phyloP scores from a whole-genome alignment of 30 jellyfish, hydroid and myxozoan genomes.

The Mastigias papua region DNA sequence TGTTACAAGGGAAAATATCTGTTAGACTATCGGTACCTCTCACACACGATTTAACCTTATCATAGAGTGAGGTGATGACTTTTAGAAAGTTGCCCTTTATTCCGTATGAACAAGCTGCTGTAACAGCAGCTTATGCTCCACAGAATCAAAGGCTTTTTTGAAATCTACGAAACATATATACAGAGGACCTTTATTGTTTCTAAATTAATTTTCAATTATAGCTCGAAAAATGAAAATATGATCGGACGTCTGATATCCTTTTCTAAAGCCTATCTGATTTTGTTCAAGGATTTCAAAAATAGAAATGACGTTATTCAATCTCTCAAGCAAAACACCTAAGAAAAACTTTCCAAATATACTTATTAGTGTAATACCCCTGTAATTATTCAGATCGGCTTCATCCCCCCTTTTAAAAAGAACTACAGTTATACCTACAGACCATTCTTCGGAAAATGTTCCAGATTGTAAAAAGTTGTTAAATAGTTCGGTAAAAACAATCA shows the following conservation, averaged over 20 bases:
- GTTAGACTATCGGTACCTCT: slow-evolving; percentile 54
- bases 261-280: slow-evolving; percentile 59
- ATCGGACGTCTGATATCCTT: slow-evolving; percentile 55
- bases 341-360: slow-evolving; percentile 45
- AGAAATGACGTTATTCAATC: slow-evolving; percentile 33
- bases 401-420: slow-evolving; percentile 43
- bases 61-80: slow-evolving; percentile 49
- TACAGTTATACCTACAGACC: slow-evolving; percentile 49
- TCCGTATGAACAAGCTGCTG: slow-evolving; percentile 44
- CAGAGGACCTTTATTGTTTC: slow-evolving; percentile 48
- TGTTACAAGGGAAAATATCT: slow-evolving; percentile 36
- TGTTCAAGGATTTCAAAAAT: slow-evolving; percentile 27
- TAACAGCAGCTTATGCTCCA: slow-evolving; percentile 45
- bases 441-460: slow-evolving; percentile 52
- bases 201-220: slow-evolving; percentile 30
- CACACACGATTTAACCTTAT: slow-evolving; percentile 43
- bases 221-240: slow-evolving; percentile 40
- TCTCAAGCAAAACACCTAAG: slow-evolving; percentile 33
- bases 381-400: slow-evolving; percentile 25
- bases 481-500: slow-evolving; percentile 5
- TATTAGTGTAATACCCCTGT: slow-evolving; percentile 43
- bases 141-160: slow-evolving; percentile 48
- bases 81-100: slow-evolving; percentile 51
- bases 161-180: slow-evolving; percentile 33
- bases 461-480: slow-evolving; percentile 25